phyloP scores from a whole-genome alignment of 2,113 vertebrate species.

The Pseudopipra pipra region DNA sequence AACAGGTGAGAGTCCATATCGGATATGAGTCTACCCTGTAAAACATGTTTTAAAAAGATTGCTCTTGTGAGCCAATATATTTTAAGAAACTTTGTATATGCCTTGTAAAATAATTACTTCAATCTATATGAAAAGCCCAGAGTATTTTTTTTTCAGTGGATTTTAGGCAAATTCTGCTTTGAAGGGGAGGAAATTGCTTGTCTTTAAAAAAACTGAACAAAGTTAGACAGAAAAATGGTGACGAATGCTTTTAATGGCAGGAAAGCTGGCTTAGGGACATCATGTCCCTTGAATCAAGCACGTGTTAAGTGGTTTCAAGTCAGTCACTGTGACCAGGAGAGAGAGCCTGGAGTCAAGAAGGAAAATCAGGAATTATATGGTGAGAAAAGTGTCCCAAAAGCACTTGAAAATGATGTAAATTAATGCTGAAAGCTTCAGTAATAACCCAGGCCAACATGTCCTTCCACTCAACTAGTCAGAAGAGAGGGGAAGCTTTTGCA shows the following conservation, averaged over 20 bases:
- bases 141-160: accelerated
- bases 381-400: slow-evolving; percentile 7
- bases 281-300: neutral
- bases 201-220: neutral
- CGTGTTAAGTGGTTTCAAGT: neutral
- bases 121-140: neutral
- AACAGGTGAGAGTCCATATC: accelerated
- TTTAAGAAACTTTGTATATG: neutral
- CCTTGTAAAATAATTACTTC: neutral
- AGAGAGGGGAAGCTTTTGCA: neutral
- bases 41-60: neutral
- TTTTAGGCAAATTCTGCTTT: neutral
- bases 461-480: neutral
- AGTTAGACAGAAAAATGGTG: neutral
- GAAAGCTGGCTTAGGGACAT: neutral
- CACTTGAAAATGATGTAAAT: slow-evolving; percentile 27
- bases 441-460: neutral
- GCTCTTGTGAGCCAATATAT: neutral
- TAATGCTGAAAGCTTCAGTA: slow-evolving; percentile 22
- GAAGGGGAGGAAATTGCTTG: accelerated
- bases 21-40: neutral
- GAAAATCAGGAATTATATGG: neutral
- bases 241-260: neutral
- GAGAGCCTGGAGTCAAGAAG: neutral
- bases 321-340: neutral